phyloP scores from a whole-genome alignment of 2,888 invertebrate species.

The Timandra comae region DNA sequence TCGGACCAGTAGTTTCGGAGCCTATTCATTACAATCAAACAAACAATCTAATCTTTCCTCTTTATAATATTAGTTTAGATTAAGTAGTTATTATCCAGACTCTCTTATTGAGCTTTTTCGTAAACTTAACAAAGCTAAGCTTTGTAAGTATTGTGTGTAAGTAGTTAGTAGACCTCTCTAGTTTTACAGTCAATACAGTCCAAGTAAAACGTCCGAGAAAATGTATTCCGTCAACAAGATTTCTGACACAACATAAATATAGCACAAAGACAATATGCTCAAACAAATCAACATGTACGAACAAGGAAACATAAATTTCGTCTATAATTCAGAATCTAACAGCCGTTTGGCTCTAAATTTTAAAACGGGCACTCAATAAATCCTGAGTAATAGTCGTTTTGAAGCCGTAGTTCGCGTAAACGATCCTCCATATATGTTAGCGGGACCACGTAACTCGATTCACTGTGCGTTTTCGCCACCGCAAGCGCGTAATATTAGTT shows the following conservation, averaged over 20 bases:
- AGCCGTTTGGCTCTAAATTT: not conserved
- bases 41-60: no score
- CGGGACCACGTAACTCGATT: constrained; percentile 12
- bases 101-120: no score
- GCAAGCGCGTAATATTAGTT: constrained; percentile 7
- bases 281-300: not conserved
- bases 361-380: constrained; percentile 1
- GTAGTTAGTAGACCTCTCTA: not conserved
- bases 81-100: no score
- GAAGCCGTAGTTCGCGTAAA: not conserved
- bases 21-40: no score
- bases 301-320: not conserved
- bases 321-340: not conserved
- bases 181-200: no score
- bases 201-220: no score
- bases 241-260: not conserved
- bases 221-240: no score
- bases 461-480: constrained; percentile 6
- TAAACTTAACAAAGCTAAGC: no score
- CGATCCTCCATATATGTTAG: not conserved
- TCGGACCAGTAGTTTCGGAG: no score
- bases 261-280: not conserved
- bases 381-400: not conserved
- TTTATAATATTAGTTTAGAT: no score
- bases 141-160: no score